phyloP scores from a whole-genome alignment of 2,888 invertebrate species.

The Luperina nickerlii region DNA sequence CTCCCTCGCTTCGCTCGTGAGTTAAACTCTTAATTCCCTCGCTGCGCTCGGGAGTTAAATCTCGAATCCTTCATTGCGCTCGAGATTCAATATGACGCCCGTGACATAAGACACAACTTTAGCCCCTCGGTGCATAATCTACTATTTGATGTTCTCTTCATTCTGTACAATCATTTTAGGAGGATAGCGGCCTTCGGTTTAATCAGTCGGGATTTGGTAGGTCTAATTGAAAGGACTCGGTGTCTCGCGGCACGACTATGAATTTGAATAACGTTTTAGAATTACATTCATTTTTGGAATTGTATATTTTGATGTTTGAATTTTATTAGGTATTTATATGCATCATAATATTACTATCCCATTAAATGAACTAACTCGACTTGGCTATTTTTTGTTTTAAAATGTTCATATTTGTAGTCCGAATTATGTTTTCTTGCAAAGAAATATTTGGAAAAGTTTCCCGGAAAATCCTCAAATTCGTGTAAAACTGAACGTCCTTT shows the following conservation, averaged over 20 bases:
- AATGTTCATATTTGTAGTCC: too few relatives aligned
- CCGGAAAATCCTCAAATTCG: background rate
- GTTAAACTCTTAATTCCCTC: too few relatives aligned
- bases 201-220: conserved; percentile 71
- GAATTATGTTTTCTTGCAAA: background rate
- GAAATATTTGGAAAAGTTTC: background rate
- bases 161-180: conserved; percentile 63
- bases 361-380: background rate
- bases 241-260: conserved; percentile 58
- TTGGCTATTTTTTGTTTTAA: background rate
- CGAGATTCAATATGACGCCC: too few relatives aligned
- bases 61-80: too few relatives aligned
- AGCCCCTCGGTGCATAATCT: too few relatives aligned
- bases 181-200: conserved; percentile 65
- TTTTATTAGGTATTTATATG: too few relatives aligned
- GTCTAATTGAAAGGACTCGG: conserved; percentile 72
- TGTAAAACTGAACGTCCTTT: background rate
- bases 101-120: too few relatives aligned
- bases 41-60: too few relatives aligned
- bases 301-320: conserved; percentile 25
- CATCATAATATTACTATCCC: background rate
- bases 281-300: conserved; percentile 42
- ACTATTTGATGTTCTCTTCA: conserved; percentile 65
- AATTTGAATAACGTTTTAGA: conserved; percentile 65
- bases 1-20: too few relatives aligned